phyloP scores from a whole-genome alignment of 1,140 invertebrate species.

The Arctopsyche grandis region DNA sequence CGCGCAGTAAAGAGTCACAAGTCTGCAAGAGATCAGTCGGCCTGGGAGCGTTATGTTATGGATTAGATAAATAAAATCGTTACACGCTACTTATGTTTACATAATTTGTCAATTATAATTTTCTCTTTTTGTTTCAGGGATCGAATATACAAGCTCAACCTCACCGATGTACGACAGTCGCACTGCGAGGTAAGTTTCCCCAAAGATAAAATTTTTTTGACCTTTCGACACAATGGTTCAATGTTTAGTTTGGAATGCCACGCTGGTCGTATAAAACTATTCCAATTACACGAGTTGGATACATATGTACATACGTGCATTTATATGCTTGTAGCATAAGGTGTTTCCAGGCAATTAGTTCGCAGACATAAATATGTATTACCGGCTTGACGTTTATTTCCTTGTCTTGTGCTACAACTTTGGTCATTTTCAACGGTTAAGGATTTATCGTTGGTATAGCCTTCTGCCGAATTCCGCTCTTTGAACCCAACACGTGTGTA shows the following conservation, averaged over 20 bases:
- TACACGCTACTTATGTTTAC: no score
- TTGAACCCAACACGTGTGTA: not conserved
- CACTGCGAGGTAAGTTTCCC: constrained; percentile 74
- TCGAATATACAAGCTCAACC: constrained; percentile 74
- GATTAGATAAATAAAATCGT: no score
- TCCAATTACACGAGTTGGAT: constrained; percentile 50
- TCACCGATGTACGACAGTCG: constrained; percentile 77
- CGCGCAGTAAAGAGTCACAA: no score
- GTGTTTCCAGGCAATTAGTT: constrained; percentile 51
- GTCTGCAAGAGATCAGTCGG: no score
- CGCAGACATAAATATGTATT: constrained; percentile 51
- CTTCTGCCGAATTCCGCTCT: not conserved
- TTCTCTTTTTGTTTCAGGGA: constrained; percentile 70
- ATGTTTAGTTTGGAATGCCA: constrained; percentile 12
- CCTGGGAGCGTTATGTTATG: no score
- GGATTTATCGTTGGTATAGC: not conserved
- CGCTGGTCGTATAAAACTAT: constrained; percentile 44
- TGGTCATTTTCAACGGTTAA: constrained; percentile 8
- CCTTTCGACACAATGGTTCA: not conserved
- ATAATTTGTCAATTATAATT: not conserved
- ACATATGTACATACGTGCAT: no score
- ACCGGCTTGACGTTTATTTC: constrained; percentile 26
- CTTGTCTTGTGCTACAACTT: constrained; percentile 21
- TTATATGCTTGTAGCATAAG: constrained; percentile 29
- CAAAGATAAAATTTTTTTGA: no score